Evolutionary conservation across 2,113 vertebrate species (phyloP).

Genomic region (Siphamia tubifer): DNA sequence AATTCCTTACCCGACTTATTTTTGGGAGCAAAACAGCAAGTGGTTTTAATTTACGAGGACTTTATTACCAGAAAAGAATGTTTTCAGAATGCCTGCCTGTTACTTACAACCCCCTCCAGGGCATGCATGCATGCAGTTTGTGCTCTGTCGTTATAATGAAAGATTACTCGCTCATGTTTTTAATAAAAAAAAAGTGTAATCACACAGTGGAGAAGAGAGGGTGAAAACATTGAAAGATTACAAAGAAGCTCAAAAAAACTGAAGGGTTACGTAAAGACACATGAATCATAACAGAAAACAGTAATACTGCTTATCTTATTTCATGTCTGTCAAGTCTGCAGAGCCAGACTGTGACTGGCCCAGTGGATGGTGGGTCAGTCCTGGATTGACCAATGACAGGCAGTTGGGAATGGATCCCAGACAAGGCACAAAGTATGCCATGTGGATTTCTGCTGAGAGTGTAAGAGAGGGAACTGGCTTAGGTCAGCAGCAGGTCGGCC

Average conservation of each 20-base stretch:
- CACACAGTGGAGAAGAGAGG: background rate
- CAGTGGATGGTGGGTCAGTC: slow-evolving; percentile 10
- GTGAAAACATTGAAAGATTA: slow-evolving; percentile 14
- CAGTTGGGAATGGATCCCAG: slow-evolving; percentile 22
- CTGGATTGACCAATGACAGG: slow-evolving; percentile 42
- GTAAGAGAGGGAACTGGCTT: background rate
- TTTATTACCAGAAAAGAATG: slow-evolving; percentile 73
- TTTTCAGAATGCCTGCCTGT: slow-evolving; percentile 61
- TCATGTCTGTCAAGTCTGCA: background rate
- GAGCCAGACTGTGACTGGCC: slow-evolving; percentile 4
- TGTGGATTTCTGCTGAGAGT: slow-evolving; percentile 32
- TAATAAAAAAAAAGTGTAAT: slow-evolving; percentile 55
- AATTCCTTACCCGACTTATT: slow-evolving; percentile 57
- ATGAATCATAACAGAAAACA: background rate
- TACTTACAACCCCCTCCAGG: slow-evolving; percentile 49
- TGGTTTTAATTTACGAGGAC: slow-evolving; percentile 73
- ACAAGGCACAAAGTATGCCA: slow-evolving; percentile 27
- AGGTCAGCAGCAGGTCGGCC: slow-evolving; percentile 52
- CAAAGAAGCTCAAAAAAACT: background rate
- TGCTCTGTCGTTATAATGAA: slow-evolving; percentile 49
- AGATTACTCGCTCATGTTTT: slow-evolving; percentile 64
- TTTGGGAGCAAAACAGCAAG: slow-evolving; percentile 58
- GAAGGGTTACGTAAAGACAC: background rate
- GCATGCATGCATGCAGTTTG: slow-evolving; percentile 21
- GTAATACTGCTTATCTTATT: background rate